A percentile compares a stretch with the other conserved stretches of the same genome.
Conservation (phyloP, 2,888 invertebrate species). For the Eristalinus sepulchralis region DNA sequence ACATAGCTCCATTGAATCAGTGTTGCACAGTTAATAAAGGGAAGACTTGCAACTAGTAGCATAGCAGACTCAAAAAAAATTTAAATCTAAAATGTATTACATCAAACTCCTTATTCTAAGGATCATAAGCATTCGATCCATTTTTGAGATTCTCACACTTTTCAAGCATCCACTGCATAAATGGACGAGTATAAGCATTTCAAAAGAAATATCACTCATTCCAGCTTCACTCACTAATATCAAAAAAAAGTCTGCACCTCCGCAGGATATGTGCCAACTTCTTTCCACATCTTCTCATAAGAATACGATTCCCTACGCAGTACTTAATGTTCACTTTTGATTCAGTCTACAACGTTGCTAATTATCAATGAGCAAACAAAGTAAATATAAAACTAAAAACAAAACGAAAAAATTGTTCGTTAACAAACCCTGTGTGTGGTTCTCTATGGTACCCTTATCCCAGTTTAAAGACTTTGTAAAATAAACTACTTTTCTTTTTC, state of each 20-base stretch:
- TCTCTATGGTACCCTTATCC: constrained; percentile 27
- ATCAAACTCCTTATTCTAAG: not conserved
- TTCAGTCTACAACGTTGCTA: constrained; percentile 64
- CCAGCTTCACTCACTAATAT: constrained; percentile 10
- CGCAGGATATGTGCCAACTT: constrained; percentile 16
- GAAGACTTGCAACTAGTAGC: not conserved
- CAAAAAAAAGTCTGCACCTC: constrained; percentile 31
- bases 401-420: not conserved
- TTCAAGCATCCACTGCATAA: not conserved
- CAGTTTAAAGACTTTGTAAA: constrained; percentile 9
- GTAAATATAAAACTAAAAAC: not conserved
- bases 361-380: constrained; percentile 7
- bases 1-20: not conserved
- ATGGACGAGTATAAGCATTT: not conserved
- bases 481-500: constrained; percentile 19
- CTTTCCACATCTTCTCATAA: constrained; percentile 41
- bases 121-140: not conserved
- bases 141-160: not conserved
- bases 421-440: constrained; percentile 34
- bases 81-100: not conserved
- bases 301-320: constrained; percentile 30
- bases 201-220: not conserved
- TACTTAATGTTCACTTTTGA: constrained; percentile 49
- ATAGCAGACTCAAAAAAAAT: not conserved
- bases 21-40: not conserved